Conservation (phyloP, 2,113 vertebrate species). For the Callopanchax toddi region DNA sequence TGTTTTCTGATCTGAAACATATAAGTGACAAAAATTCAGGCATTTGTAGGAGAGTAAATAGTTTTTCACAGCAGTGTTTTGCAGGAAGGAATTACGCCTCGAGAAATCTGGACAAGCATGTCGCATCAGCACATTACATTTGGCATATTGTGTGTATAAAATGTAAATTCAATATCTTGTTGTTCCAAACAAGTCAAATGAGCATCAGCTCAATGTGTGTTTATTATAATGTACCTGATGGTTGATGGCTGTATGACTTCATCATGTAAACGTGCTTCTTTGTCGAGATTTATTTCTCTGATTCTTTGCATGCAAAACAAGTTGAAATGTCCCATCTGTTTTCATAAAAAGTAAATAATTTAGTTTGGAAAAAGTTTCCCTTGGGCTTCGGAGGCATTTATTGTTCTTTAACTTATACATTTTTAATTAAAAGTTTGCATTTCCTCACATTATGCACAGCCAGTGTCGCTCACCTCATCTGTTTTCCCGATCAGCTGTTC, state of each 20-base stretch:
- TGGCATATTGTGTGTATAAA: conserved; percentile 48
- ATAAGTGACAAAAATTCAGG: no score
- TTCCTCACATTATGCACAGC: conserved; percentile 23
- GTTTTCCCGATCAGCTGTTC: conserved; percentile 22
- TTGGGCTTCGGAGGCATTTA: conserved; percentile 20
- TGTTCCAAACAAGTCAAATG: conserved; percentile 50
- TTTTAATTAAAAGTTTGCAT: conserved; percentile 67
- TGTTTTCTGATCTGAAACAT: no score
- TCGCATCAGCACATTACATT: conserved; percentile 23
- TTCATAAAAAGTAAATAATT: conserved; percentile 22
- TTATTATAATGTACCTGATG: conserved; percentile 30
- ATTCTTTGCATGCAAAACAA: conserved; percentile 59
- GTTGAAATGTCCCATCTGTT: conserved; percentile 44
- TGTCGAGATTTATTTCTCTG: conserved; percentile 30
- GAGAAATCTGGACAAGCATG: conserved; percentile 26
- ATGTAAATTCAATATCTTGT: conserved; percentile 50
- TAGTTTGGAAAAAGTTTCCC: conserved; percentile 3
- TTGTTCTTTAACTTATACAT: conserved; percentile 41
- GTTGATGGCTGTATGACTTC: conserved; percentile 34
- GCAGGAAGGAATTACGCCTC: conserved; percentile 12
- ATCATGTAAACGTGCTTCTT: conserved; percentile 41
- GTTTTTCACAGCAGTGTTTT: conserved; percentile 24
- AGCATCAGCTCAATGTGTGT: conserved; percentile 35
- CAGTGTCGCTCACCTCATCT: conserved; percentile 41
- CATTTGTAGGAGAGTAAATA: no score